These are phyloP conservation scores for Orycteropus afer DNA, from an alignment of 2,113 vertebrate genomes.

Conservation along the genomic window DNA sequence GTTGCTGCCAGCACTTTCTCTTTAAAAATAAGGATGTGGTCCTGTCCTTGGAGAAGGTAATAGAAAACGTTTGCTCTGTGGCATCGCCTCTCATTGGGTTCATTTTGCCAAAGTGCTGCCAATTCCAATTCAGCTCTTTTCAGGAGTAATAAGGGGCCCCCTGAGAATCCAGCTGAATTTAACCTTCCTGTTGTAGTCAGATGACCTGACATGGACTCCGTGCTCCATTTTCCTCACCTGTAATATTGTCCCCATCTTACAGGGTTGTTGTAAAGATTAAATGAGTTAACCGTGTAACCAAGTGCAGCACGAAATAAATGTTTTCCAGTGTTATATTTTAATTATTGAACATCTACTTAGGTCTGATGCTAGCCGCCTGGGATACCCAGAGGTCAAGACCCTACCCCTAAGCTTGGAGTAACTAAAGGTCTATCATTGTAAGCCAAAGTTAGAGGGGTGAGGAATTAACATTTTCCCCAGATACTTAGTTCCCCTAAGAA, in stretches of 20 bases:
- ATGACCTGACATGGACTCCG: neutral
- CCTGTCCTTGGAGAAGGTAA: neutral
- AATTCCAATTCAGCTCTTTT: neutral
- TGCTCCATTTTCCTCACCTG: neutral
- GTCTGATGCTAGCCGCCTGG: neutral
- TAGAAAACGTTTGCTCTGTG: neutral
- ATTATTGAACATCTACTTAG: neutral
- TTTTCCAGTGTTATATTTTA: neutral
- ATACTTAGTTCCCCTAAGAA: neutral
- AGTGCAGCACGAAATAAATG: neutral
- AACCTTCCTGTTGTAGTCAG: neutral
- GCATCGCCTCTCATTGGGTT: neutral
- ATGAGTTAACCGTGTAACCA: neutral
- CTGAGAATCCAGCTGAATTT: neutral
- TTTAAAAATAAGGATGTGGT: neutral
- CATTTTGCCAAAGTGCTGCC: neutral
- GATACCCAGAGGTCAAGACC: neutral
- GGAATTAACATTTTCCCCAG: neutral
- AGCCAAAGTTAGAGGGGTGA: neutral
- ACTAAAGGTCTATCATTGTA: neutral
- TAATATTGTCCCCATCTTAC: neutral
- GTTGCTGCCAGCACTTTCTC: neutral
- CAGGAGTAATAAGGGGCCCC: neutral
- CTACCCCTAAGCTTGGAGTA: neutral
- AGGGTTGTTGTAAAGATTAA: neutral